Conservation (phyloP, 2,113 vertebrate species). For the Neogobius melanostomus region DNA sequence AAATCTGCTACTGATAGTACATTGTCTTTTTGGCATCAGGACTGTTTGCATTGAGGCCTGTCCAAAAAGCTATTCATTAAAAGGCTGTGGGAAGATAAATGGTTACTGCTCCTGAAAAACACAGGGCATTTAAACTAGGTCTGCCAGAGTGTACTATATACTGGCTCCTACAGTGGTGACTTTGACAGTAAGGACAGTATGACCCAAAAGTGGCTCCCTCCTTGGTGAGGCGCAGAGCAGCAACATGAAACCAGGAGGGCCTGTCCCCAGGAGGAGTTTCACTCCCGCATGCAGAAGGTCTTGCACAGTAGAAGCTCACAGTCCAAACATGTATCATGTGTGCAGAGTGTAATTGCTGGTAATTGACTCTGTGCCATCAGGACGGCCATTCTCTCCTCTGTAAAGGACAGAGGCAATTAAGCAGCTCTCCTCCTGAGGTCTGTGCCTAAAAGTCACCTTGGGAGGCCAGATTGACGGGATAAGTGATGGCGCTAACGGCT, state of each 20-base stretch:
- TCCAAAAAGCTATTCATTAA: slow-evolving; percentile 6
- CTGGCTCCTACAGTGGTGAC: slow-evolving; percentile 48
- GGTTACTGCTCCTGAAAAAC: not conserved
- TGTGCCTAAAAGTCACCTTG: slow-evolving; percentile 75
- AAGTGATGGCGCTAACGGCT: slow-evolving; percentile 67
- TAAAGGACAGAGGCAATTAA: slow-evolving; percentile 33
- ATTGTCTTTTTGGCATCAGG: not conserved
- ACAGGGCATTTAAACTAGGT: slow-evolving; percentile 5
- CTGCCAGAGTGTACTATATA: not conserved
- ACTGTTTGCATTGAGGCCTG: not conserved
- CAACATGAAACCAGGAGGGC: slow-evolving; percentile 33
- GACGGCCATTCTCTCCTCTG: slow-evolving; percentile 39
- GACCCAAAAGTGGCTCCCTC: slow-evolving; percentile 59
- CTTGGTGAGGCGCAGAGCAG: slow-evolving; percentile 43
- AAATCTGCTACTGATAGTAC: not conserved
- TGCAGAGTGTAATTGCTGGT: slow-evolving; percentile 17
- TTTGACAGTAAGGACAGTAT: slow-evolving; percentile 63
- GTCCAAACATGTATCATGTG: not conserved
- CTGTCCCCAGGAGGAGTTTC: slow-evolving; percentile 19
- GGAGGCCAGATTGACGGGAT: slow-evolving; percentile 67
- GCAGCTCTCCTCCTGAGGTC: slow-evolving; percentile 46
- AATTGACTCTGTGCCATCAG: slow-evolving; percentile 5
- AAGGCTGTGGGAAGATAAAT: not conserved
- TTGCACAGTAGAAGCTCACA: not conserved
- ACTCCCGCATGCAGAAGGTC: not conserved